A percentile compares a stretch with the other conserved stretches of the same genome.
These are phyloP conservation scores for Parambassis ranga DNA, from an alignment of 2,797 vertebrate genomes.

Conservation along the genomic window DNA sequence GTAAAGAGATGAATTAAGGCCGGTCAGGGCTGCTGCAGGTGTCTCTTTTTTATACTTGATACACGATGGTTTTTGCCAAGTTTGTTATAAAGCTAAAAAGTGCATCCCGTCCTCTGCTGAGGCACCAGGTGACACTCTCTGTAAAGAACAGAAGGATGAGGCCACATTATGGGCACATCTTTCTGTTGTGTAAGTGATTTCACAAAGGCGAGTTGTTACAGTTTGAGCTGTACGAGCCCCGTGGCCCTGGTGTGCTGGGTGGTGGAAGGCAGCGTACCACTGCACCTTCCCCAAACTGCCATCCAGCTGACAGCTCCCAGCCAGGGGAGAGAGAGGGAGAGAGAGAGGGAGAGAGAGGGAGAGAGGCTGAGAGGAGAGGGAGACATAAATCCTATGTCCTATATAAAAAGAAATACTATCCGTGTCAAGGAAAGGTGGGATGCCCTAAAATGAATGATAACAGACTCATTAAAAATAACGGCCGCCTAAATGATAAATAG, in stretches of 20 bases:
- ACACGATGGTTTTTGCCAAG: no score
- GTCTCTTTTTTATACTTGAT: no score
- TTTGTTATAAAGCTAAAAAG: not conserved
- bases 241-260: conserved; percentile 26
- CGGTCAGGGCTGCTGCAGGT: not conserved
- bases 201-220: conserved; percentile 26
- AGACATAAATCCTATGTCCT: conserved; percentile 86
- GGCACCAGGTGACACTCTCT: not conserved
- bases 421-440: conserved; percentile 86
- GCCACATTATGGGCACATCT: conserved; percentile 9
- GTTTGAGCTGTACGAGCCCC: conserved; percentile 21
- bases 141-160: not conserved
- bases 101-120: conserved; percentile 1
- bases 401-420: conserved; percentile 89
- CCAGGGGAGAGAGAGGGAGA: conserved; percentile 55
- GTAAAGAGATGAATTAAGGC: no score
- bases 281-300: conserved; percentile 56
- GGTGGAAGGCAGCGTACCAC: conserved; percentile 16
- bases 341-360: conserved; percentile 62
- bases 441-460: conserved; percentile 90
- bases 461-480: conserved; percentile 89
- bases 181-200: conserved; percentile 45
- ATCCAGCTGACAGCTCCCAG: conserved; percentile 69
- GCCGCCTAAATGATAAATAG: conserved; percentile 83
- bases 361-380: conserved; percentile 55